These are phyloP conservation scores for Orycteropus afer DNA, from an alignment of 2,113 vertebrate genomes.

Conservation along the genomic window DNA sequence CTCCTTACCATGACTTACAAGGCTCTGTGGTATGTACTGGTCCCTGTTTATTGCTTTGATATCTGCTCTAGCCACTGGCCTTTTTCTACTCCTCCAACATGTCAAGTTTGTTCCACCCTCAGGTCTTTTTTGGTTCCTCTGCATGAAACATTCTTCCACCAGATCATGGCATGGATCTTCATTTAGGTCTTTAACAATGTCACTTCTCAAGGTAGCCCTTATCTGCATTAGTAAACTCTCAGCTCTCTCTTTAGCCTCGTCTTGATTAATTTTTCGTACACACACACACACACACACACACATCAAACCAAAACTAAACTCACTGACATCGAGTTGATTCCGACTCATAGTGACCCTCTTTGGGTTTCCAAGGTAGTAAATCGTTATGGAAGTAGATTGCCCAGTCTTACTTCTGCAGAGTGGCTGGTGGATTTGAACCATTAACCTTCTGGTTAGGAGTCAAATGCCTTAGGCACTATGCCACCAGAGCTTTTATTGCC, in stretches of 20 bases:
- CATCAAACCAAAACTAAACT: no score
- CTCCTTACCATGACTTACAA: neutral
- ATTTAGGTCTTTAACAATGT: neutral
- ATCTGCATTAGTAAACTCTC: neutral
- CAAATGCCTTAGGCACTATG: no score
- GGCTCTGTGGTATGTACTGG: neutral
- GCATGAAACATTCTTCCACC: neutral
- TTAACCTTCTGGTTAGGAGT: no score
- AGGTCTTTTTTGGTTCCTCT: neutral
- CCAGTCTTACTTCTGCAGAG: no score
- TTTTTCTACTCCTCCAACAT: neutral
- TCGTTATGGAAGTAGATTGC: no score
- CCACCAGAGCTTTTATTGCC: neutral
- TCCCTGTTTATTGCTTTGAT: neutral
- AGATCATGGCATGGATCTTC: neutral
- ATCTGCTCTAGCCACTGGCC: neutral
- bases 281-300: neutral
- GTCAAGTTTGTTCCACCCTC: neutral
- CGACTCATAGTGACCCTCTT: no score
- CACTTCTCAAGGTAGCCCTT: neutral
- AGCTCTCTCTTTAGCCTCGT: neutral
- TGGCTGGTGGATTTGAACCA: no score
- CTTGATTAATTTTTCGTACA: neutral
- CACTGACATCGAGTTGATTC: no score
- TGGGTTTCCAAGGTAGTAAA: no score